These are phyloP conservation scores for Scolopax mira DNA, from an alignment of 2,113 vertebrate genomes.

Conservation along the genomic window DNA sequence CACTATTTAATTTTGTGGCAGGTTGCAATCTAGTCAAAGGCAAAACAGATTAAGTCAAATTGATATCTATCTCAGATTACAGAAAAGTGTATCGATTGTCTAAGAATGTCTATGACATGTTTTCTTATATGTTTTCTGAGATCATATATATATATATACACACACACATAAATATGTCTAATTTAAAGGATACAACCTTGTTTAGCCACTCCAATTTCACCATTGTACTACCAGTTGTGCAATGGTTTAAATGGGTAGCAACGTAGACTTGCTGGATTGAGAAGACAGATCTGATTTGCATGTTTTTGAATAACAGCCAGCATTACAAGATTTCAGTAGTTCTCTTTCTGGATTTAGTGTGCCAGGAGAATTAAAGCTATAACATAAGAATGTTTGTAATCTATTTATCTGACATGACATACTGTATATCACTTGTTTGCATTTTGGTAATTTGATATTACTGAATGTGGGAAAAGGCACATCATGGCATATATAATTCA, in stretches of 20 bases:
- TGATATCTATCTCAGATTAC: neutral
- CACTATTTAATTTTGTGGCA: neutral
- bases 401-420: neutral
- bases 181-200: neutral
- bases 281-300: neutral
- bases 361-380: neutral
- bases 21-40: neutral
- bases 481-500: neutral
- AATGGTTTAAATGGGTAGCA: neutral
- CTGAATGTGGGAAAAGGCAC: neutral
- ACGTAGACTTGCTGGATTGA: neutral
- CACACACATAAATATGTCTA: fast-evolving
- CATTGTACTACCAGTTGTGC: neutral
- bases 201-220: neutral
- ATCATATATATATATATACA: neutral
- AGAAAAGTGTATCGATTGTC: neutral
- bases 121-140: neutral
- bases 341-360: neutral
- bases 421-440: neutral
- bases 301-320: neutral
- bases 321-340: neutral
- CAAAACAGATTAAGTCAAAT: neutral
- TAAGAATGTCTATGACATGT: neutral
- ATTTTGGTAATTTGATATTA: neutral
- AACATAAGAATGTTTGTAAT: neutral